These are phyloP conservation scores for Latrodectus hesperus DNA, from an alignment of 2,888 invertebrate genomes.

Conservation along the genomic window DNA sequence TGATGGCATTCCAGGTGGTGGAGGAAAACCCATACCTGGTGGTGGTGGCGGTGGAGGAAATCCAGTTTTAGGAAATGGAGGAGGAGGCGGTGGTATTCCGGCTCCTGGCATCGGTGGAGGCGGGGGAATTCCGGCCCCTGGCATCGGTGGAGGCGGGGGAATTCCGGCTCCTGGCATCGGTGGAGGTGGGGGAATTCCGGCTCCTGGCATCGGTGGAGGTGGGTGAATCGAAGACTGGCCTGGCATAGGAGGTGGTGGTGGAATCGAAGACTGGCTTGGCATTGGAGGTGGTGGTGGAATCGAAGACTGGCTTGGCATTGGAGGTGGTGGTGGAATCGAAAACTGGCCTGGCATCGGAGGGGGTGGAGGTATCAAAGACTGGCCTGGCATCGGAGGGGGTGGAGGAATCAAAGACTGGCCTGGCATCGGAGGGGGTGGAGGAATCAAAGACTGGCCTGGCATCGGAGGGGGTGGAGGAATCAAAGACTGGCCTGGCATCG, in stretches of 20 bases:
- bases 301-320: conserved; percentile 73
- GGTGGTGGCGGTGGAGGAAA: conserved; percentile 48
- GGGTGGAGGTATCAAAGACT: conserved; percentile 54
- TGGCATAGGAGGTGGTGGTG: conserved; percentile 57
- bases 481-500: no score
- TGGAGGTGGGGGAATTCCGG: conserved; percentile 70
- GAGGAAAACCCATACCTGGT: conserved; percentile 42
- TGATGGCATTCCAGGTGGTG: conserved; percentile 74
- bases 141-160: conserved; percentile 67
- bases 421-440: no score
- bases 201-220: conserved; percentile 75
- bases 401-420: no score
- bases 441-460: no score
- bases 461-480: no score
- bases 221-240: conserved; percentile 45
- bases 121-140: conserved; percentile 49
- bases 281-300: conserved; percentile 77
- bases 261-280: conserved; percentile 47
- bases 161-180: conserved; percentile 71
- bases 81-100: conserved; percentile 69
- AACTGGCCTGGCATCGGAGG: conserved; percentile 61
- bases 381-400: no score
- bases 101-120: conserved; percentile 67
- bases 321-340: conserved; percentile 71
- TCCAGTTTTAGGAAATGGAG: conserved; percentile 46